Evolutionary conservation across 2,113 vertebrate species (phyloP).

Genomic region (Catharus minimus): DNA sequence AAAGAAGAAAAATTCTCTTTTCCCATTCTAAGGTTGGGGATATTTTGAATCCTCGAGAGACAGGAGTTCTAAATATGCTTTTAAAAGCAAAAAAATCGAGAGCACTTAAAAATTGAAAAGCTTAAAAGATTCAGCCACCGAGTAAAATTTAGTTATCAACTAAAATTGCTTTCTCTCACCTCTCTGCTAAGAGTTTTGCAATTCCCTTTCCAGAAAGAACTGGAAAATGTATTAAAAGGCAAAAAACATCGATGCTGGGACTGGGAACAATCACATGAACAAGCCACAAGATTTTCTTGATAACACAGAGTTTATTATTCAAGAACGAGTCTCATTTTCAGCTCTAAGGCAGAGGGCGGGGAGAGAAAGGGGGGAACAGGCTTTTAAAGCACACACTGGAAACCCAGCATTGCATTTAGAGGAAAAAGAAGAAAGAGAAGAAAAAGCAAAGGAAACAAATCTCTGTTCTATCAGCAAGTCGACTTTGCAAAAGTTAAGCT

Average conservation of each 20-base stretch:
- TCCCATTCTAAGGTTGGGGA: neutral
- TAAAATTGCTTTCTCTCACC: conserved; percentile 43
- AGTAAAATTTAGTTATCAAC: neutral
- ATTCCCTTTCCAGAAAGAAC: conserved; percentile 47
- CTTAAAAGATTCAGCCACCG: neutral
- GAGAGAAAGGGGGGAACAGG: conserved; percentile 31
- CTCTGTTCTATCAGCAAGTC: neutral
- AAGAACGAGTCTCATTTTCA: conserved; percentile 11
- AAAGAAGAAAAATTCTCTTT: neutral
- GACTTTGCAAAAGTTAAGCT: neutral
- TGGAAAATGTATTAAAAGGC: conserved; percentile 26
- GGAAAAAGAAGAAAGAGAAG: neutral
- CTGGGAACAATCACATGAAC: conserved; percentile 51
- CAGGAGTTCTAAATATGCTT: neutral
- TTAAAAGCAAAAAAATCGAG: neutral
- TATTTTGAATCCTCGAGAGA: neutral
- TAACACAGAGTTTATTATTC: conserved; percentile 58
- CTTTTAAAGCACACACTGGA: conserved; percentile 51
- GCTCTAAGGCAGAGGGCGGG: conserved; percentile 34
- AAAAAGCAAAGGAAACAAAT: neutral
- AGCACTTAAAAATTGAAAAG: neutral
- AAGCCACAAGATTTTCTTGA: conserved; percentile 71
- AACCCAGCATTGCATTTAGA: neutral
- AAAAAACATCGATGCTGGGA: conserved; percentile 27
- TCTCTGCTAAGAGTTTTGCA: conserved; percentile 49